Conservation (phyloP, 2,113 vertebrate genomes). For the Tricholaema leucomelas region DNA sequence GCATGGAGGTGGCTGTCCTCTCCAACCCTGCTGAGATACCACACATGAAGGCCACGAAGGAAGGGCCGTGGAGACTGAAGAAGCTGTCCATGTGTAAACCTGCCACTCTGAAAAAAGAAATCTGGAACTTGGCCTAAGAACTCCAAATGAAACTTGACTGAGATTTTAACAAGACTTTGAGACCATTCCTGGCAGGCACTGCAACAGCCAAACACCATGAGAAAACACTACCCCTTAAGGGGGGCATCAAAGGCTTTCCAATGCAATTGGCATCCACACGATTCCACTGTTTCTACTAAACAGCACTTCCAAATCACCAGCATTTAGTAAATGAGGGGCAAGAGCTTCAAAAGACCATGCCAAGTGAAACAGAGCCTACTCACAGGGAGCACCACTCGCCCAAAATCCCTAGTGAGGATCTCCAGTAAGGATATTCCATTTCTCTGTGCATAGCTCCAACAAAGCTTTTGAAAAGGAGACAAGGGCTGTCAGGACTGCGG, state of each 20-base stretch:
- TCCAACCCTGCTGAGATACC: neutral
- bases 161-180: neutral
- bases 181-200: neutral
- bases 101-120: neutral
- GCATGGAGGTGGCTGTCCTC: neutral
- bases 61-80: neutral
- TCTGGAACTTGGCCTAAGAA: neutral
- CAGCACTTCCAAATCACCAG: neutral
- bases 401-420: rapidly evolving
- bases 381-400: neutral
- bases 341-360: neutral
- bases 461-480: neutral
- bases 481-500: neutral
- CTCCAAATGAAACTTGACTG: neutral
- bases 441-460: rapidly evolving
- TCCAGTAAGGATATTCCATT: neutral
- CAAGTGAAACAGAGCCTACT: neutral
- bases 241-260: neutral
- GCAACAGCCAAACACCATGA: neutral
- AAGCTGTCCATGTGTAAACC: neutral
- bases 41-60: rapidly evolving
- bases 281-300: neutral
- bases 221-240: neutral
- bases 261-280: neutral
- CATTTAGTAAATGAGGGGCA: neutral